Evolutionary conservation across 2,113 vertebrate species (phyloP), one percentile per base, ranked within the genome.

Genomic region (Candoia aspera): DNA sequence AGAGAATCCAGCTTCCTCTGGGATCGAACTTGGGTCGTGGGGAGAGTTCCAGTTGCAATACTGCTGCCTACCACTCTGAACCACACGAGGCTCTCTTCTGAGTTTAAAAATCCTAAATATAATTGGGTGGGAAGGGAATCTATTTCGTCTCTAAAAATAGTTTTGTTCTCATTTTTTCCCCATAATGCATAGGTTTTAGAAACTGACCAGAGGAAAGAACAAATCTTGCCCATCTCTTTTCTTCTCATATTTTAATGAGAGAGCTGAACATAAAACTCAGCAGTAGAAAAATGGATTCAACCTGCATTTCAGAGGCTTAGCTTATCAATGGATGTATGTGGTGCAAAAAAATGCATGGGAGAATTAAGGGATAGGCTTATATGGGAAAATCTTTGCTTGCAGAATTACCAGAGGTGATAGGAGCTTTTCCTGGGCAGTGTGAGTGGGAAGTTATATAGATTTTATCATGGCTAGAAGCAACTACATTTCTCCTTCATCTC

Each of bases 251-350:
- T 42, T 93, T 94, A 92, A 94, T 91, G 62, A 59, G 58, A 84
- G 55, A 49, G 2, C 17, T 90, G 57, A 42, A 92, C 94, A 95
- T 94, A 90, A 95, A 93, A 95, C n/a, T 42, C 84, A 92, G 94
- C 79, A 85, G 68, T 91, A 42, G 46, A 46, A 84, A 94, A 90
- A 85, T 88, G 57, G 88, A 85, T 89, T 68, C 6, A 88, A 59
- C 46, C 3, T 55, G 42, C 0, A 0, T 91, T 96, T 95, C 33
- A 93, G 92, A 92, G 95, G 19, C 3, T 29, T 85, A 85, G 83
- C 93, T 90, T 90, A 73, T 90, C 60, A 33, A 6, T 87, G 62
- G 55, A 87, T 87, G 62, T 87, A 54, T 87, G 29, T 68, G 24
- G 37, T 11, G 1, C 79, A 46, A 33, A 26, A 8, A n/a, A 12